phyloP scores from a whole-genome alignment of 2,797 vertebrate species.

The Chelidonichthys spinosus region DNA sequence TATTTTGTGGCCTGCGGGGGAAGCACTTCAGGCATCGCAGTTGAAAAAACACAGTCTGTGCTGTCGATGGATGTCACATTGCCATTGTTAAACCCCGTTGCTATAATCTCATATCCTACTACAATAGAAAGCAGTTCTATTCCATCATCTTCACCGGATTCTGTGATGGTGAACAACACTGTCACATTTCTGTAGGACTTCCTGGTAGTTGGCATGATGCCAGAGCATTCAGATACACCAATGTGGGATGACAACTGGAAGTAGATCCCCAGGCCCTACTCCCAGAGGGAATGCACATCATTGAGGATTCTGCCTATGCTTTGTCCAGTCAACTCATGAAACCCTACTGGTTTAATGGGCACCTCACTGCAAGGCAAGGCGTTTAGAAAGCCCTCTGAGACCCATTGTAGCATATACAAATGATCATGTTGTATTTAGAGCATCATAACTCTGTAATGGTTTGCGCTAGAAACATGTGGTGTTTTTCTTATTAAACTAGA shows the following conservation, averaged over 20 bases:
- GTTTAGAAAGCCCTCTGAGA: not conserved
- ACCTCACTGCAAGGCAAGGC: too few relatives aligned
- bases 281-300: not conserved
- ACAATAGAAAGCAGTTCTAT: not conserved
- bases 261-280: not conserved
- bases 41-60: not conserved
- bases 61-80: not conserved
- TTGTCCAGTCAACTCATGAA: not conserved
- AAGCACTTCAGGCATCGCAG: too few relatives aligned
- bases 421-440: too few relatives aligned
- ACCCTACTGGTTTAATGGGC: not conserved
- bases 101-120: not conserved
- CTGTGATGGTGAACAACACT: not conserved
- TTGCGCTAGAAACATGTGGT: too few relatives aligned
- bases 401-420: too few relatives aligned
- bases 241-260: not conserved
- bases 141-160: not conserved
- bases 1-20: too few relatives aligned
- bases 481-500: too few relatives aligned
- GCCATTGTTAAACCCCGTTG: not conserved
- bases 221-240: not conserved
- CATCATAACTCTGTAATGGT: too few relatives aligned
- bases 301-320: not conserved
- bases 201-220: not conserved
- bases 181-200: not conserved